phyloP scores from a whole-genome alignment of 1,140 invertebrate genomes.

The Calosoma granatense region DNA sequence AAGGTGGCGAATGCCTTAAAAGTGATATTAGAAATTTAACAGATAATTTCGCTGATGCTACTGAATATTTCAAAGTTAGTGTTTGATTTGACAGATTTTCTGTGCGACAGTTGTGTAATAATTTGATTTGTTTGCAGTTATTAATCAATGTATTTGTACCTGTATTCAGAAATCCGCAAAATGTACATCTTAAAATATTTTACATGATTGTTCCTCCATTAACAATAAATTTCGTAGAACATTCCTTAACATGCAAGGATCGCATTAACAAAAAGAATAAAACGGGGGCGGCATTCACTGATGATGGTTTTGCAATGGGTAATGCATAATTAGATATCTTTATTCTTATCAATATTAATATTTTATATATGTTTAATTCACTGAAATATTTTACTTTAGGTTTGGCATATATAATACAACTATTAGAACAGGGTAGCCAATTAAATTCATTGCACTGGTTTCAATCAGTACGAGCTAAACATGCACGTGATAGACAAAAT shows the following conservation, averaged over 20 bases:
- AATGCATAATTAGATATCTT: slow-evolving; percentile 20
- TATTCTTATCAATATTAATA: slow-evolving; percentile 6
- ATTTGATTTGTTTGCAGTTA: slow-evolving; percentile 43
- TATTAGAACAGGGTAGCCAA: slow-evolving; percentile 61
- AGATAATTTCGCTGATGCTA: slow-evolving; percentile 83
- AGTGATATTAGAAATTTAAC: slow-evolving; percentile 66
- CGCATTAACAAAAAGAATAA: slow-evolving; percentile 83
- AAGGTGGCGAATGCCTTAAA: slow-evolving; percentile 64
- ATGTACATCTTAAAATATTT: slow-evolving; percentile 88
- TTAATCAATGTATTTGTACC: slow-evolving; percentile 87
- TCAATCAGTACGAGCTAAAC: slow-evolving; percentile 70
- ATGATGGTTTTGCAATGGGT: slow-evolving; percentile 98
- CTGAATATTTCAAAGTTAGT: slow-evolving; percentile 92
- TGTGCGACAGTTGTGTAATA: no score
- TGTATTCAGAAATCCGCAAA: slow-evolving; percentile 76
- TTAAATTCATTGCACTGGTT: slow-evolving; percentile 97
- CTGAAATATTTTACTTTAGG: slow-evolving; percentile 17
- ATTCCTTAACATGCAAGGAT: slow-evolving; percentile 86
- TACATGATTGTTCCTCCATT: slow-evolving; percentile 89
- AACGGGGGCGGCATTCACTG: slow-evolving; percentile 80
- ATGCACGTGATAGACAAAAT: slow-evolving; percentile 50
- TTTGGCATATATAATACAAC: slow-evolving; percentile 58
- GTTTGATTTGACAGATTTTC: slow-evolving; percentile 11
- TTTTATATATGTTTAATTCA: not conserved
- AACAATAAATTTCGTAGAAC: slow-evolving; percentile 91